Percentiles rank a stretch among this genome's conserved stretches.
These are phyloP conservation scores for Agriopis aurantiaria DNA, from an alignment of 2,888 invertebrate species.

Conservation along the genomic window DNA sequence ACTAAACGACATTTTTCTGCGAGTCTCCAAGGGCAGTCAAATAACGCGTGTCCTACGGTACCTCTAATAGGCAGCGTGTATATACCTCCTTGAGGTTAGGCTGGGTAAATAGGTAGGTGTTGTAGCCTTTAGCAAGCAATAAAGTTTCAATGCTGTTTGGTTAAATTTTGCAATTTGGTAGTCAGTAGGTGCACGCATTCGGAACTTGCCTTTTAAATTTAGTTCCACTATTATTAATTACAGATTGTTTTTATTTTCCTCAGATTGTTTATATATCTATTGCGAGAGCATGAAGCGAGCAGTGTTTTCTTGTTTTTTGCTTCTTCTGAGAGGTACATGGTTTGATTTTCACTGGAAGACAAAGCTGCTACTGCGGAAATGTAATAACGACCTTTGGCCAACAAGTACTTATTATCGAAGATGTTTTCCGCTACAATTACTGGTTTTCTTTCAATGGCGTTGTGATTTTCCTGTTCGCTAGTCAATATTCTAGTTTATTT, in stretches of 20 bases:
- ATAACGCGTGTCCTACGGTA: slow-evolving; percentile 5
- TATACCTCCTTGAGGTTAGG: slow-evolving; percentile 9
- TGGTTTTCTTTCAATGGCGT: slow-evolving; percentile 35
- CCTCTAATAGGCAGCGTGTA: slow-evolving; percentile 6
- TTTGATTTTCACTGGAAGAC: slow-evolving; percentile 3
- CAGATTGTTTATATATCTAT: neutral
- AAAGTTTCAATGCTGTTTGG: slow-evolving; percentile 14
- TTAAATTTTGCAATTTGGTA: slow-evolving; percentile 19
- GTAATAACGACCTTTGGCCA: slow-evolving; percentile 23
- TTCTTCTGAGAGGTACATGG: neutral
- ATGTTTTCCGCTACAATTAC: slow-evolving; percentile 36
- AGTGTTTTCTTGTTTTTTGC: neutral
- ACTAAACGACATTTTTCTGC: slow-evolving; percentile 17
- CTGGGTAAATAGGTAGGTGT: slow-evolving; percentile 15
- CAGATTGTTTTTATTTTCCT: neutral
- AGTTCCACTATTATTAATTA: slow-evolving; percentile 4
- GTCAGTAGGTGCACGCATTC: slow-evolving; percentile 3
- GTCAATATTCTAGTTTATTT: slow-evolving; percentile 34
- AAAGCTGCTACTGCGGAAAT: slow-evolving; percentile 9
- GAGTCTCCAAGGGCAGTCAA: slow-evolving; percentile 24
- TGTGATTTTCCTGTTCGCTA: slow-evolving; percentile 31
- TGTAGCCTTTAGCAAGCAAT: slow-evolving; percentile 17
- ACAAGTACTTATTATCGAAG: slow-evolving; percentile 17
- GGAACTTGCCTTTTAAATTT: slow-evolving; percentile 5
- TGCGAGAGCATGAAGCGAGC: neutral